phyloP scores from a whole-genome alignment of 2,113 vertebrate genomes.

The Grallaria varia region DNA sequence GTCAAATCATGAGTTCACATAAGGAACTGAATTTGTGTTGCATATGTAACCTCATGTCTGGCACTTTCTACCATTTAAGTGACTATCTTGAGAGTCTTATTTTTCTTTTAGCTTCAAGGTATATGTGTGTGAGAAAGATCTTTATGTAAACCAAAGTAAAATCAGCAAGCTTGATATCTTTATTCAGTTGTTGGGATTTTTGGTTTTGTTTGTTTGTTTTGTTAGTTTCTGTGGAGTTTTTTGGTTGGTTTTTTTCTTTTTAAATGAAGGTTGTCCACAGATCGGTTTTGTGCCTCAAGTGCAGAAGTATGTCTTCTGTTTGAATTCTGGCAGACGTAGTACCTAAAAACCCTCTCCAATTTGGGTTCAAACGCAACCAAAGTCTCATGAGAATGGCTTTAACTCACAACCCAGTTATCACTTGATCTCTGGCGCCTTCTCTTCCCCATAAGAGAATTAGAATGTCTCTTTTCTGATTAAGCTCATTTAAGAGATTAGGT shows the following conservation, averaged over 20 bases:
- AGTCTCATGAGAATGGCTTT: slow-evolving; percentile 14
- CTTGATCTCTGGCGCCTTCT: slow-evolving; percentile 31
- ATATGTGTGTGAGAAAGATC: not conserved
- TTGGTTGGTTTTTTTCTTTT: not conserved
- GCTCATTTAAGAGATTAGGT: slow-evolving; percentile 44
- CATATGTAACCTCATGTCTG: not conserved
- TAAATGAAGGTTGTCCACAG: not conserved
- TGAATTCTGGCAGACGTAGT: not conserved
- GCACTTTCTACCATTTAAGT: not conserved
- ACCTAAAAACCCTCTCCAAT: not conserved
- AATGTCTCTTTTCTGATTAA: slow-evolving; percentile 39
- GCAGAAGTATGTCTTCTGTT: not conserved
- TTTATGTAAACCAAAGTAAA: not conserved
- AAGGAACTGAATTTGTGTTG: not conserved
- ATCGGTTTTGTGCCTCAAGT: not conserved
- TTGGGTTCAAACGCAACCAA: not conserved
- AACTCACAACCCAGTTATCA: slow-evolving; percentile 25
- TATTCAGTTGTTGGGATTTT: not conserved
- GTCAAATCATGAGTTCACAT: not conserved
- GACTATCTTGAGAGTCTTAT: not conserved
- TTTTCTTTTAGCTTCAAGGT: not conserved
- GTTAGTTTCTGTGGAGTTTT: not conserved
- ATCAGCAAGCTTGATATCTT: not conserved
- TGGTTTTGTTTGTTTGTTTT: not conserved
- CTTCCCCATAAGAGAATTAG: slow-evolving; percentile 39